Base-by-base conservation (phyloP, 2,797 vertebrate genomes). In the Tapera naevia region DNA sequence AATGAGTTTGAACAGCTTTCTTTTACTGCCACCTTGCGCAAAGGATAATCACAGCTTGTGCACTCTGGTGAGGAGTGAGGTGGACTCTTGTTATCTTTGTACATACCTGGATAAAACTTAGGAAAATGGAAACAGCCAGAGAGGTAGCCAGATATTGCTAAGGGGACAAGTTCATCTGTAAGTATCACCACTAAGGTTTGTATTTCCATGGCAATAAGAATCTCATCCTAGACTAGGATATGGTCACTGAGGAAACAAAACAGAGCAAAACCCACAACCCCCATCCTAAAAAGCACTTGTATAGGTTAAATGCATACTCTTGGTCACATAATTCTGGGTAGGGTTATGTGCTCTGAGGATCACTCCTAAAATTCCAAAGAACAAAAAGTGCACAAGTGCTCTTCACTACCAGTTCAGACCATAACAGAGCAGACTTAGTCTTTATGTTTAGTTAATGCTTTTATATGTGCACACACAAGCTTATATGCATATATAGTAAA, bases 11-110 rank as follows among this genome's bases (percentile, higher is more conserved):
- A 88, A 95, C 80, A 92, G 70, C 58, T 95, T 94, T 88, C 69
- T 73, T 88, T 73, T 97, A 86, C 89, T 94, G 92, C 92, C 89
- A 93, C 91, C 93, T 93, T 88, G 93, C 27, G 67, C 94, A 39
- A 51, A 91, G 87, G 80, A 94, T 60, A 54, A 91, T 93, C 76
- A 82, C 86, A 92, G 64, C 76, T 95, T 51, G 62, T 27, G 3
- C 25, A 3, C 32, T 19, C 17, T 79, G 54, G 46, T 80, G 21
- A 61, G 62, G 71, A 85, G 17, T 25, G 51, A 43, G 25, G n/a
- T 1, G 24, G 15, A 32, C 53, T 13, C 17, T 13, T 60, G 7
- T 56, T 74, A 21, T 30, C 50, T n/a, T 88, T 83, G 13, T 41
- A 58, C 32, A 28, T 45, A 17, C 25, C 3, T 53, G 27, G 27